Evolutionary conservation across 2,888 invertebrate genomes (phyloP), one percentile per base, ranked within the genome.

Genomic region (Gandaritis pyraliata): DNA sequence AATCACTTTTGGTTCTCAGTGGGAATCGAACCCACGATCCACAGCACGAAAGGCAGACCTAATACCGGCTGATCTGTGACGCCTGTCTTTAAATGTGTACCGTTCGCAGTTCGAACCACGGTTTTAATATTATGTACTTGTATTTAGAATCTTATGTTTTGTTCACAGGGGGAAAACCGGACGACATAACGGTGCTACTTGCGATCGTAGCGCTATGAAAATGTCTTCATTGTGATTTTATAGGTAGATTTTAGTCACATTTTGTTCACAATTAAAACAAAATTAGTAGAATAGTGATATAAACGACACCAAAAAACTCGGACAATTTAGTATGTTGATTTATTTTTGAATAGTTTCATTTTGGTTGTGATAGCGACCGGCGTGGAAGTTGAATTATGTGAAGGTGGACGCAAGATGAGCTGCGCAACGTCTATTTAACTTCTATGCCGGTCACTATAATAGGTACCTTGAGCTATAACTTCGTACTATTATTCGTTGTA

Each of bases 111-210:
- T 23, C 23, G 5, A 3, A 23, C 23, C 23, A 23, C 8, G 33
- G 33, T 33, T 33, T 33, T 33, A n/a, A 23, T 23, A 23, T 33
- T 33, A 10, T 33, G 5, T 10, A 33, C 33, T 8, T 41, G 3
- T 39, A 39, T 8, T 39, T n/a, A 39, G 10, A n/a, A n/a, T 23
- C 23, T 45, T 23, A 46, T 68, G 73, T 71, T 80, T 83, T 84
- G 72, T 79, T 95, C 94, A 54, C 93, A 96, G 98, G 99, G 85
- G 99, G 99, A 61, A 99, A 99, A 92, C 99, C 99, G 66, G 99
- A 99, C 88, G 99, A 99, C 93, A 98, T 99, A 90, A 99, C 99
- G 82, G 98, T 99, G 86, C 95, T 99, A 81, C 94, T 99, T 76
- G 98, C 98, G 75, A 97, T 98, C 74, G 98, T 99, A 92, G 96